Evolutionary conservation across 2,797 vertebrate species (phyloP), one percentile per base, ranked within the genome.

Genomic region (Acestrorhynchus altus): DNA sequence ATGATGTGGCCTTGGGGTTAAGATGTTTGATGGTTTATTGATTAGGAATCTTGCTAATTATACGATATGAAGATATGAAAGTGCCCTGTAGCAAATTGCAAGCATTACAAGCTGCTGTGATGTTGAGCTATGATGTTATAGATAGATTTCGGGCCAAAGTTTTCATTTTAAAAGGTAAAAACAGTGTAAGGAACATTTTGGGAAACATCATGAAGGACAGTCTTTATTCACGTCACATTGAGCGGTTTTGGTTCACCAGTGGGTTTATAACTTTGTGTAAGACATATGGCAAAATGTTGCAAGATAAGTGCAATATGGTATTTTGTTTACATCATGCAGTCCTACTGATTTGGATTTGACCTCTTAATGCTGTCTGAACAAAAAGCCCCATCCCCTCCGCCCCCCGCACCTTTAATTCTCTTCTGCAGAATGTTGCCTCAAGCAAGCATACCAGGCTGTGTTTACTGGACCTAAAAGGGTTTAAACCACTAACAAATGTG

Each of bases 381-480:
- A 39, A 20, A 40, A n/a, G 15, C 51, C 51, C 9, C 20, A 13
- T 2, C 0, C 57, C 13, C 54, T 1, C 10, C 22, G 6, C n/a
- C 44, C 20, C 63, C 12, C 8, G 13, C 44, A 67, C 64, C 44
- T 67, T 67, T n/a, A 47, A 26, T 49, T 31, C 46, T 49, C 13
- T 67, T 15, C 20, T 67, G 64, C 22, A 18, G 44, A 67, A 26
- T 67, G 44, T 47, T 47, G 64, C 64, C 64, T 46, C 8, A 10
- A 28, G 64, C 10, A 16, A 66, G 24, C 42, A 67, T 67, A 47
- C 22, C 64, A 49, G 64, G 28, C 44, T 67, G 64, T 67, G 64
- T 67, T 67, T 46, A 66, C 63, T 66, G 42, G 63, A 66, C 63
- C 63, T 46, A 22, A 66, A 67, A 67, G 46, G 44, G 22, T 67